Evolutionary conservation across 2,113 vertebrate genomes (phyloP).

Genomic region (Centropristis striata): DNA sequence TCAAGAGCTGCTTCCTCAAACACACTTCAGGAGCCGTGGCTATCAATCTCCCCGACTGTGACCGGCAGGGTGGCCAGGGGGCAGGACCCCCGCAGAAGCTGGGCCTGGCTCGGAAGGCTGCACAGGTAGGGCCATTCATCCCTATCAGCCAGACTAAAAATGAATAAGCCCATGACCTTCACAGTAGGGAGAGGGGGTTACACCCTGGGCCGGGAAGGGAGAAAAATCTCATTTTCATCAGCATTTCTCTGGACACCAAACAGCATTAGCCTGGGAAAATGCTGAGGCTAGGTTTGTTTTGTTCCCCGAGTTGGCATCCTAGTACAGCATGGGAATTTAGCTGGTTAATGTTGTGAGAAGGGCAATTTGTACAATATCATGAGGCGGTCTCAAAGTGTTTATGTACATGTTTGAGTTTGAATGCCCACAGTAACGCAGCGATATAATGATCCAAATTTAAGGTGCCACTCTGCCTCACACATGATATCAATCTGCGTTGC

Average conservation of each 20-base stretch:
- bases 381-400: slow-evolving; percentile 53
- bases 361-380: slow-evolving; percentile 77
- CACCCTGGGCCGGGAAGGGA: slow-evolving; percentile 52
- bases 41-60: slow-evolving; percentile 76
- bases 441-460: slow-evolving; percentile 40
- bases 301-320: slow-evolving; percentile 62
- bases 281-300: slow-evolving; percentile 77
- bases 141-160: slow-evolving; percentile 77
- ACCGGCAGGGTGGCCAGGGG: slow-evolving; percentile 59
- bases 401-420: slow-evolving; percentile 54
- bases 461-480: slow-evolving; percentile 50
- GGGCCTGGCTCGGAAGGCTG: slow-evolving; percentile 60
- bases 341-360: slow-evolving; percentile 83
- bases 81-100: slow-evolving; percentile 58
- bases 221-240: slow-evolving; percentile 74
- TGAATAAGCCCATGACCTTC: slow-evolving; percentile 82
- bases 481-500: slow-evolving; percentile 59
- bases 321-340: slow-evolving; percentile 68
- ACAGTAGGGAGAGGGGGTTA: slow-evolving; percentile 59
- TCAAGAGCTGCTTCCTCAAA: slow-evolving; percentile 78
- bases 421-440: slow-evolving; percentile 28
- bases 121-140: slow-evolving; percentile 77
- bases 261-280: slow-evolving; percentile 68
- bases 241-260: slow-evolving; percentile 74
- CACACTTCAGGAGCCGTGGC: slow-evolving; percentile 64